Percentiles rank a stretch among this genome's conserved stretches.
These are phyloP conservation scores for Leptinotarsa rubiginosa DNA, from an alignment of 2,888 invertebrate species.

Conservation along the genomic window DNA sequence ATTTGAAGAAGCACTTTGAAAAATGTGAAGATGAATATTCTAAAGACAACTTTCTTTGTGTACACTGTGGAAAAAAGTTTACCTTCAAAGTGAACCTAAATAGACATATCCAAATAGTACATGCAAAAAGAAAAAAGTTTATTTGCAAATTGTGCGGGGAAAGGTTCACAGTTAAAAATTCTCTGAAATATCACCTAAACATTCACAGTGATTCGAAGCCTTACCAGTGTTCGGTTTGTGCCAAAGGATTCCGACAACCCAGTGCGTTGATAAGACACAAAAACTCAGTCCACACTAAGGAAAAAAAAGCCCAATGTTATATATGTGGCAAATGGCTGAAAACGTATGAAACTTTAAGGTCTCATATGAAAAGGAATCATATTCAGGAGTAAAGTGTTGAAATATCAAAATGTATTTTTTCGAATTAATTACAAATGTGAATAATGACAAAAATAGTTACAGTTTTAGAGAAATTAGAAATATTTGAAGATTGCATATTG, in stretches of 20 bases:
- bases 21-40: background rate
- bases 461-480: too few species aligned
- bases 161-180: conserved; percentile 43
- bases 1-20: conserved; percentile 7
- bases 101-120: conserved; percentile 36
- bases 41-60: conserved; percentile 30
- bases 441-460: too few species aligned
- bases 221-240: conserved; percentile 45
- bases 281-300: conserved; percentile 30
- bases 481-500: too few species aligned
- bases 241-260: conserved; percentile 45
- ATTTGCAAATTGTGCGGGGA: conserved; percentile 43
- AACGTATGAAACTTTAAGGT: conserved; percentile 34
- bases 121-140: conserved; percentile 43
- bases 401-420: too few species aligned
- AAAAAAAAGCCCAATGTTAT: conserved; percentile 28
- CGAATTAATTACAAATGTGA: too few species aligned
- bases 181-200: conserved; percentile 43
- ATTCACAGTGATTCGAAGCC: conserved; percentile 48
- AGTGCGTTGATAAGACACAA: conserved; percentile 43
- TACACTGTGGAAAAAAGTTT: conserved; percentile 40
- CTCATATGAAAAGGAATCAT: conserved; percentile 42
- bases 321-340: conserved; percentile 38
- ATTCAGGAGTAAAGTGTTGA: too few species aligned
- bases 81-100: conserved; percentile 31